phyloP scores from a whole-genome alignment of 92 coral and sea anemone species.

The Porites divaricata region DNA sequence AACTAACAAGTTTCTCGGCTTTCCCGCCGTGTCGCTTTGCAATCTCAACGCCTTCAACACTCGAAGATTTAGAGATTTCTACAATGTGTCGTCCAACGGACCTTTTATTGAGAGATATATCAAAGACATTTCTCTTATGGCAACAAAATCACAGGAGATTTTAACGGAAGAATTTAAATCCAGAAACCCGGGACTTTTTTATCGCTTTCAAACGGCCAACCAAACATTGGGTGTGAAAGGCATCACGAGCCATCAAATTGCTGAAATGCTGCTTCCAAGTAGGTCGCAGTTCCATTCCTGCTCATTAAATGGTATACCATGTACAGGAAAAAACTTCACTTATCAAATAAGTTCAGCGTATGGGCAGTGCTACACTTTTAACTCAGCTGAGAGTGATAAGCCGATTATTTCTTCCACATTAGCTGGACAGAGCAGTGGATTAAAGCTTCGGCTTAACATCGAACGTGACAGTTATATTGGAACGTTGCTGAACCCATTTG shows the following conservation, averaged over 20 bases:
- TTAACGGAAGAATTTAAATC: neutral
- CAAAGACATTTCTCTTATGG: neutral
- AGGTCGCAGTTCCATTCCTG: conserved; percentile 23
- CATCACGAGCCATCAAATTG: conserved; percentile 35
- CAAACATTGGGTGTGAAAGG: neutral
- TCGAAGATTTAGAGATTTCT: neutral
- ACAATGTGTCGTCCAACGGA: neutral
- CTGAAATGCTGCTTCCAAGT: conserved; percentile 44
- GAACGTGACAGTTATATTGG: conserved; percentile 47
- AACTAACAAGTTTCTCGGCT: neutral
- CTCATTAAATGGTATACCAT: conserved; percentile 25
- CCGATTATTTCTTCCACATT: conserved; percentile 13
- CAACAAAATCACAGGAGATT: neutral
- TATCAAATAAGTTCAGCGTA: neutral
- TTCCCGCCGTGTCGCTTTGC: conserved; percentile 16
- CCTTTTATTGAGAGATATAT: neutral
- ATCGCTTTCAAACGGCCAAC: neutral
- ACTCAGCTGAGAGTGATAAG: conserved; percentile 36
- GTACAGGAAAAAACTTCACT: conserved; percentile 50
- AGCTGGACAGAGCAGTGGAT: conserved; percentile 54
- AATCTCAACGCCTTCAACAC: conserved; percentile 8
- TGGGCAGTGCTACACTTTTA: conserved; percentile 67
- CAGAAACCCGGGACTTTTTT: neutral
- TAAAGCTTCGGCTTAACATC: conserved; percentile 56
- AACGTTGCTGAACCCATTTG: neutral